Evolutionary conservation across 1,140 invertebrate species (phyloP), one percentile per base, ranked within the genome.

Genomic region (Proctacanthus coquilletti): DNA sequence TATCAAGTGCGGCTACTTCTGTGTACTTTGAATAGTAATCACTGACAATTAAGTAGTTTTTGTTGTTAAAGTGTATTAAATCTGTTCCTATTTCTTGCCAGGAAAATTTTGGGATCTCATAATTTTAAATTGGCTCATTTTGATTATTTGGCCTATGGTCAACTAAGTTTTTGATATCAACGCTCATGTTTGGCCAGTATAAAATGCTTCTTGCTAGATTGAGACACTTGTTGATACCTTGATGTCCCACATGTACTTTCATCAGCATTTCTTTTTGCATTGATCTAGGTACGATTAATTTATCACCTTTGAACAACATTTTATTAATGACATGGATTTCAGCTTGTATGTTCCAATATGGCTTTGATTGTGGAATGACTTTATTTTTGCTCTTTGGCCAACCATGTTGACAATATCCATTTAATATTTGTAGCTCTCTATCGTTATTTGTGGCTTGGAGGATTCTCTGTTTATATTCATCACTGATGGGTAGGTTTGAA

Each of bases 221-320:
- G 41, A 53, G 51, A 35, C 47, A 54, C 43, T 61, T 61, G 30
- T 58, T 57, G 38, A 58, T 49, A 2, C 66, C 66, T 36, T 64
- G 20, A 48, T 71, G 65, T n/a, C 49, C 45, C 40, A 56, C 50
- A 47, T 68, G 64, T 29, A 66, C 38, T 21, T 44, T 41, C 13
- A 50, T 34, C 27, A 65, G 45, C 31, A 64, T 61, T 39, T 33
- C 45, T 41, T 19, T 5, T 42, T 57, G 37, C 34, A 59, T 37
- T 34, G 33, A 42, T 19, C 37, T 38, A 10, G 62, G 64, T 18
- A 68, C 55, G 8, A 67, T 45, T 11, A 63, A n/a, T n/a, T n/a
- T n/a, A n/a, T n/a, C n/a, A n/a, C n/a, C n/a, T n/a, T n/a, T n/a
- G n/a, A n/a, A n/a, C n/a, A n/a, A n/a, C n/a, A n/a, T n/a, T n/a